Evolutionary conservation across 2,888 invertebrate species (phyloP), one percentile per base, ranked within the genome.

Genomic region (Tenthredo notha): DNA sequence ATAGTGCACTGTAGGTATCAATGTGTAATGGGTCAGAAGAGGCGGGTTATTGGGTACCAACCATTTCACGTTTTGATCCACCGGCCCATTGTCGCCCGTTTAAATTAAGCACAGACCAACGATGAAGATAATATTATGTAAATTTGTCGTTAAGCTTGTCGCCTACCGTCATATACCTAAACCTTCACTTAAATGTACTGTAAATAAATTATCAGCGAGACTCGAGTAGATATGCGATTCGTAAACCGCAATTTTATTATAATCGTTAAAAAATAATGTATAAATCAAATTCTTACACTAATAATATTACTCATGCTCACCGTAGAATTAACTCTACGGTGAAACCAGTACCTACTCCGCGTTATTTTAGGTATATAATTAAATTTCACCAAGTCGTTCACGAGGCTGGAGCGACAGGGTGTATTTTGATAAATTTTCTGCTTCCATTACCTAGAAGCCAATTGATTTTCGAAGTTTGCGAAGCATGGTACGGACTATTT

Each of bases 1-100:
- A 85, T 87, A 85, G 70, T 80, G 37, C 65, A 43, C 58, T 72
- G 33, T 67, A 29, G 29, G 85, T 80, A 82, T 84, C 85, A 75
- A 85, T 84, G 85, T 72, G 84, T 86, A 86, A 86, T 86, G 86
- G 85, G 82, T 85, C 84, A 82, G 84, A 86, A 86, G 74, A 85
- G 83, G 70, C 54, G 84, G 84, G 84, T 85, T 86, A 85, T 85
- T 75, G 78, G 78, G 72, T 82, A 85, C 72, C 78, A 18, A 82
- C 70, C 85, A 54, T 82, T 85, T 54, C 78, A 85, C 78, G 78
- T 85, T 82, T 85, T 85, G 67, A 80, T 80, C 80, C 40, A 54
- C 58, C 78, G 50, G 70, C 80, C 58, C 80, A 54, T 82, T 70
- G 50, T 82, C 78, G 40, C 58, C 33, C 50, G 85, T 83, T 83